Conservation (phyloP, 2,888 invertebrate genomes). For the Zhengitettix transpicula region DNA sequence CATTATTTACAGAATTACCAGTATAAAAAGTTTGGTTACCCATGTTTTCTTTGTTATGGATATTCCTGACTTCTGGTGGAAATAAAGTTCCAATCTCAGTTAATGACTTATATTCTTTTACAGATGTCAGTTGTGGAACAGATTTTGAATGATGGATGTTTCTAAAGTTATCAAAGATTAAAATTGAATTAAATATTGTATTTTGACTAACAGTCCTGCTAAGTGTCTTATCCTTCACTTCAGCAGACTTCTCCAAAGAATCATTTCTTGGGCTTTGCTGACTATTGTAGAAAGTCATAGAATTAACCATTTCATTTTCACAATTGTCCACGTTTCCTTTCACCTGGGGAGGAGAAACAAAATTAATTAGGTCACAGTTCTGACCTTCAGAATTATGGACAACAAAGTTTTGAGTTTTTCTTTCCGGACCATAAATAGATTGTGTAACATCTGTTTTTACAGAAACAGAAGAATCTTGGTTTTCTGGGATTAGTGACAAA, state of each 20-base stretch:
- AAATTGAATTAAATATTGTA: neutral
- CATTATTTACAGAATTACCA: neutral
- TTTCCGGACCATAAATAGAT: neutral
- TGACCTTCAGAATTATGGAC: neutral
- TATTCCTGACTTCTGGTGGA: neutral
- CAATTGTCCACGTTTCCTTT: neutral
- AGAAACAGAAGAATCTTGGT: neutral
- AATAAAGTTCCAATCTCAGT: too few species aligned
- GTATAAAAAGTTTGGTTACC: neutral
- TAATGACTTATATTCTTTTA: neutral
- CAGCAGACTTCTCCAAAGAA: neutral
- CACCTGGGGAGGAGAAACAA: neutral
- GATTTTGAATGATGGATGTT: neutral
- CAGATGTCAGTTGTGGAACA: neutral
- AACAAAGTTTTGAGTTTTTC: neutral
- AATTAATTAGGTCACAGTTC: neutral
- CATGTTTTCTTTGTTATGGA: neutral
- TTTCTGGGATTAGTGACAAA: neutral
- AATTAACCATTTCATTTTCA: neutral
- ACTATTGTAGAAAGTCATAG: slow-evolving; percentile 7
- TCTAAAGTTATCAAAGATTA: neutral
- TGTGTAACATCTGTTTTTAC: neutral
- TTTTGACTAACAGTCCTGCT: neutral
- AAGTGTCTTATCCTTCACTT: neutral
- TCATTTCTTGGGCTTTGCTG: neutral